A percentile compares a stretch with the other conserved stretches of the same genome.
These are phyloP conservation scores for Drosophila pandora DNA, from an alignment of 1,140 invertebrate species.

Conservation along the genomic window DNA sequence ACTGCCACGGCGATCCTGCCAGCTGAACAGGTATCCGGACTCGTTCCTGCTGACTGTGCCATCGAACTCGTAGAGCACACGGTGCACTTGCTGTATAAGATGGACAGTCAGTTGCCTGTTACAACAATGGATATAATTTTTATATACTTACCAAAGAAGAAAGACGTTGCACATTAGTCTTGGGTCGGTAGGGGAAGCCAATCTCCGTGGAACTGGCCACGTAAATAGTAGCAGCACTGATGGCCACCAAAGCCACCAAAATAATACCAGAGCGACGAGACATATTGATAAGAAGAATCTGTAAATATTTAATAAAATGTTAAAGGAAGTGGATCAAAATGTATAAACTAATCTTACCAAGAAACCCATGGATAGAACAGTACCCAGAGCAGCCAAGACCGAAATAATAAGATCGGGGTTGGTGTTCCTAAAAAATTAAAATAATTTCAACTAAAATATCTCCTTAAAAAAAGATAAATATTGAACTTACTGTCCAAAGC, in stretches of 20 bases:
- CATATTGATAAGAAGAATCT: slow-evolving; percentile 63
- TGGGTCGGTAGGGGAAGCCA: slow-evolving; percentile 90
- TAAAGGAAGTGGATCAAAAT: too few relatives aligned
- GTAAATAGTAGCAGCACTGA: slow-evolving; percentile 84
- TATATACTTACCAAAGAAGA: slow-evolving; percentile 86
- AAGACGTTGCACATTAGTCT: slow-evolving; percentile 87
- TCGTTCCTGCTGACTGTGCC: slow-evolving; percentile 85
- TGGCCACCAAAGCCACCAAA: slow-evolving; percentile 82
- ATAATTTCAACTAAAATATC: background rate
- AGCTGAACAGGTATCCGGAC: slow-evolving; percentile 88
- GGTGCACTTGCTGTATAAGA: slow-evolving; percentile 85
- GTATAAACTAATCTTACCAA: slow-evolving; percentile 38
- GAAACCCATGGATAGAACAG: slow-evolving; percentile 64
- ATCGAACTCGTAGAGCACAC: slow-evolving; percentile 86
- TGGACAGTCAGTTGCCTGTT: background rate
- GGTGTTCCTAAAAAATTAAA: slow-evolving; percentile 59
- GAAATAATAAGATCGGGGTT: slow-evolving; percentile 86
- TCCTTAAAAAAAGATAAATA: background rate
- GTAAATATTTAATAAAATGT: too few relatives aligned
- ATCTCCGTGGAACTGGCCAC: slow-evolving; percentile 87
- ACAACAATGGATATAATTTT: background rate
- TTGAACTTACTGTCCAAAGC: slow-evolving; percentile 84
- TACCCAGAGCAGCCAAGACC: slow-evolving; percentile 83
- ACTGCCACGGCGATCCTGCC: slow-evolving; percentile 88
- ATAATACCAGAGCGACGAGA: slow-evolving; percentile 59